Base-by-base conservation (phyloP, 2,113 vertebrate species). In the Larimichthys polyactis region DNA sequence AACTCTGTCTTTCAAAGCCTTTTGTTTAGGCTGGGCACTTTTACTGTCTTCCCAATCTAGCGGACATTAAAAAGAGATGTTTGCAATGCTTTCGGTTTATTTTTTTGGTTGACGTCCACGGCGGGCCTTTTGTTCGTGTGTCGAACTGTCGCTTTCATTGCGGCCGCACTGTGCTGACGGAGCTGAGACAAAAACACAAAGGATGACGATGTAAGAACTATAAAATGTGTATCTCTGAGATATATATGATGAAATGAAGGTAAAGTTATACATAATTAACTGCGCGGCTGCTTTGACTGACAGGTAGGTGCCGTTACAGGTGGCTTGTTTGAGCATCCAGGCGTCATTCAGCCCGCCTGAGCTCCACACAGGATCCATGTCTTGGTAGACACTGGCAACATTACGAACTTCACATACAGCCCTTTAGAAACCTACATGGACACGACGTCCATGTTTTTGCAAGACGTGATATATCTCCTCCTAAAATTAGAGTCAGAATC, bases 1-100 rank as follows among this genome's bases (percentile, higher is more conserved):
- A 86, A 84, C 79, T 44, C 59, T 85, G 49, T 86, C 63, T 79
- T 46, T 85, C 68, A 83, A 52, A 60, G 67, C 64, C 57, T n/a
- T 66, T 48, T 84, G 86, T 88, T 87, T 87, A 82, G 73, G 24
- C 80, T 83, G 40, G 22, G 44, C 40, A 67, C 58, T 73, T 14
- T 2, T 11, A 49, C 70, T 67, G 66, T 64, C 71, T 81, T 78
- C 11, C 1, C 48, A 67, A 83, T 76, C 69, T 43, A 70, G 76
- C 49, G 1, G 59, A 75, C 82, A 77, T 65, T 81, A 63, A 75
- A 71, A 82, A 64, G 52, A 76, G 14, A 75, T 70, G 75, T 51
- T 54, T 24, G 40, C 59, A 62, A 15, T 64, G 67, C 82, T 84
- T 82, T 32, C 14, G 36, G 71, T 77, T 55, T 71, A 8, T 76